Conservation (phyloP, 2,888 invertebrate species). For the Cynaeus angustus region DNA sequence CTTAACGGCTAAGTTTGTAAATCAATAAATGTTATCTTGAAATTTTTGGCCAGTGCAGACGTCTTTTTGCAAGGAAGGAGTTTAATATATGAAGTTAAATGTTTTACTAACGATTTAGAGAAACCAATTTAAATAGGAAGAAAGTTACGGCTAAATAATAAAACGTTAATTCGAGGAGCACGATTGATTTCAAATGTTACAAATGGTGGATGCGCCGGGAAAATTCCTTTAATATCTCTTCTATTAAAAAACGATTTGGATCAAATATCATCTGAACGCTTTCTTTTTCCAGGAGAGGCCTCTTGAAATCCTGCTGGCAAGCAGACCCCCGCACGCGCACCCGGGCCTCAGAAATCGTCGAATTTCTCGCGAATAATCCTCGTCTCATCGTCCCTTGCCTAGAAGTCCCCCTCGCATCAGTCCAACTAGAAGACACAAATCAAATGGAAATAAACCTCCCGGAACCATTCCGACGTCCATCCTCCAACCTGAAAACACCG, state of each 20-base stretch:
- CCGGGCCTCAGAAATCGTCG: slow-evolving; percentile 85
- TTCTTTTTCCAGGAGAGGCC: slow-evolving; percentile 76
- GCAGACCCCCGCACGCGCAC: slow-evolving; percentile 82
- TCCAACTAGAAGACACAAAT: slow-evolving; percentile 81
- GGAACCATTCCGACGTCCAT: slow-evolving; percentile 58
- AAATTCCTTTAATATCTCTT: not conserved
- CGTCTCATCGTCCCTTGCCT: slow-evolving; percentile 85
- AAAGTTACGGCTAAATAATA: too few species aligned
- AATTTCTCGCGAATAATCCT: slow-evolving; percentile 85
- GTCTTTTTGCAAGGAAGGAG: too few species aligned
- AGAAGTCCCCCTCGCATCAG: slow-evolving; percentile 83
- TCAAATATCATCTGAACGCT: not conserved
- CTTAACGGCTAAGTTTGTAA: too few species aligned
- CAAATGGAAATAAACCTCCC: slow-evolving; percentile 74
- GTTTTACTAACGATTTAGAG: too few species aligned
- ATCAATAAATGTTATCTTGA: too few species aligned
- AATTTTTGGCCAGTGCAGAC: too few species aligned
- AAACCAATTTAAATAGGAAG: too few species aligned
- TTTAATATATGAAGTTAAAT: too few species aligned
- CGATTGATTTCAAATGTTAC: too few species aligned
- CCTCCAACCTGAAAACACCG: slow-evolving; percentile 58
- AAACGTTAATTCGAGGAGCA: too few species aligned
- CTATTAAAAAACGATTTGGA: too few species aligned
- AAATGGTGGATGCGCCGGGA: too few species aligned
- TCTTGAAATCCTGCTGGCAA: slow-evolving; percentile 88